A percentile compares a stretch with the other conserved stretches of the same genome.
These are phyloP conservation scores for Athrips mouffetella DNA, from an alignment of 2,888 invertebrate species.

Conservation along the genomic window DNA sequence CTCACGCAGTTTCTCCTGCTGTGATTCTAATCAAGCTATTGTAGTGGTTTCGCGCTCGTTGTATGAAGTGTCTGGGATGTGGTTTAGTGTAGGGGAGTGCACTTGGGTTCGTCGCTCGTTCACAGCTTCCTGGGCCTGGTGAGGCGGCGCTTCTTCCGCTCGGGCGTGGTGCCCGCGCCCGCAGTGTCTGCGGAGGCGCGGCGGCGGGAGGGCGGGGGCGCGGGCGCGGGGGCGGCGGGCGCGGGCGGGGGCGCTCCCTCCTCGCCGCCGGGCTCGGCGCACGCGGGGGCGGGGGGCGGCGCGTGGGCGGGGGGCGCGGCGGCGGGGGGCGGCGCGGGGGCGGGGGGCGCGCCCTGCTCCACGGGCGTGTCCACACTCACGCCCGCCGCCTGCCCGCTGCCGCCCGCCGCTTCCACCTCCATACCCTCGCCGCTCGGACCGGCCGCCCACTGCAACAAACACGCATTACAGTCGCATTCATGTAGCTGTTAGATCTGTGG, in stretches of 20 bases:
- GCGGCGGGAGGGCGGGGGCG: constrained; percentile 55
- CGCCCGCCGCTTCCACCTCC: constrained; percentile 31
- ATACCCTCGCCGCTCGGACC: constrained; percentile 44
- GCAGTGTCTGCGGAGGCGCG: constrained; percentile 57
- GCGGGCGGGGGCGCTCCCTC: constrained; percentile 27
- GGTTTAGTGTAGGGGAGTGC: not conserved
- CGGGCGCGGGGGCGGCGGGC: constrained; percentile 16
- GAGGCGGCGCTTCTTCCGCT: constrained; percentile 70
- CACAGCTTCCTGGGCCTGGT: constrained; percentile 69
- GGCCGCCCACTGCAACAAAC: constrained; percentile 52
- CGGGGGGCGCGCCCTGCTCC: not conserved
- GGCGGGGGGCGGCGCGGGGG: constrained; percentile 10
- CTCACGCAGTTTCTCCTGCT: too few relatives aligned
- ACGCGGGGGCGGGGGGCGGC: not conserved
- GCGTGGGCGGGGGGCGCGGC: constrained; percentile 24
- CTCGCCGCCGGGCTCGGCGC: constrained; percentile 15
- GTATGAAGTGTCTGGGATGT: not conserved
- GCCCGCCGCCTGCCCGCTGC: constrained; percentile 24
- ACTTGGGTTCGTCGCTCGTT: constrained; percentile 19
- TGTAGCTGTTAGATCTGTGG: too few relatives aligned
- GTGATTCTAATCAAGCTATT: too few relatives aligned
- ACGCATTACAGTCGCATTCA: too few relatives aligned
- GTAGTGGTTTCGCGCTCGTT: too few relatives aligned
- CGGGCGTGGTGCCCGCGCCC: constrained; percentile 45
- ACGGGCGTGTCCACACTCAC: constrained; percentile 14